phyloP scores from a whole-genome alignment of 2,113 vertebrate species.

The Eudyptes chrysolophus region DNA sequence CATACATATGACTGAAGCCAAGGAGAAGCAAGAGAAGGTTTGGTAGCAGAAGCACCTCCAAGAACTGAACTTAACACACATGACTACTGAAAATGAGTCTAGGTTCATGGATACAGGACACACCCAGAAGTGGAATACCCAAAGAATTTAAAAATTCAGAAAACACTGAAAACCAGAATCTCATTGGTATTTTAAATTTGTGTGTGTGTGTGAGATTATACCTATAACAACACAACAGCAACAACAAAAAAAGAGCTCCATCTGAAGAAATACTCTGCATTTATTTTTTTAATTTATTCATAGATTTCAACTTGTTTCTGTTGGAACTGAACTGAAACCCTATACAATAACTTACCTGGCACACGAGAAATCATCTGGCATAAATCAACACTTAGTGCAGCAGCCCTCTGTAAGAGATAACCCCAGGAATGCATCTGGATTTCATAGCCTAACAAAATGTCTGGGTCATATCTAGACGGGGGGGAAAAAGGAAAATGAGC shows the following conservation, averaged over 20 bases:
- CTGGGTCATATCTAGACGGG: constrained; percentile 89
- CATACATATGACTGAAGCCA: neutral
- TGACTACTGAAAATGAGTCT: neutral
- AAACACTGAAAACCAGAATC: neutral
- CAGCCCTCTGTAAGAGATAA: constrained; percentile 93
- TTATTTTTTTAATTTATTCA: neutral
- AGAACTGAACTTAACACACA: neutral
- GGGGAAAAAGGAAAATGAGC: neutral
- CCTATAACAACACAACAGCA: neutral
- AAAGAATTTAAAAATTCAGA: neutral
- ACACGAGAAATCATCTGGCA: constrained; percentile 94
- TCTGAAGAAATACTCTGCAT: neutral
- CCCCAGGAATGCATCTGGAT: constrained; percentile 98
- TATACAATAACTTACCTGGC: constrained; percentile 80
- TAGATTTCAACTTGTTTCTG: neutral
- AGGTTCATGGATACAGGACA: neutral
- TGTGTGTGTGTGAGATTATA: neutral
- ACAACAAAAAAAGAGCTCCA: neutral
- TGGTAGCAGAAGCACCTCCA: neutral
- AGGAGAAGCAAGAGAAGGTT: neutral
- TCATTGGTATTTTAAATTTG: neutral
- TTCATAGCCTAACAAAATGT: constrained; percentile 96
- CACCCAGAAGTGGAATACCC: neutral
- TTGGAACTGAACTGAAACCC: neutral
- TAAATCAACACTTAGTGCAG: constrained; percentile 83